These are phyloP conservation scores for Protosalanx chinensis DNA, from an alignment of 2,797 vertebrate species.

Conservation along the genomic window DNA sequence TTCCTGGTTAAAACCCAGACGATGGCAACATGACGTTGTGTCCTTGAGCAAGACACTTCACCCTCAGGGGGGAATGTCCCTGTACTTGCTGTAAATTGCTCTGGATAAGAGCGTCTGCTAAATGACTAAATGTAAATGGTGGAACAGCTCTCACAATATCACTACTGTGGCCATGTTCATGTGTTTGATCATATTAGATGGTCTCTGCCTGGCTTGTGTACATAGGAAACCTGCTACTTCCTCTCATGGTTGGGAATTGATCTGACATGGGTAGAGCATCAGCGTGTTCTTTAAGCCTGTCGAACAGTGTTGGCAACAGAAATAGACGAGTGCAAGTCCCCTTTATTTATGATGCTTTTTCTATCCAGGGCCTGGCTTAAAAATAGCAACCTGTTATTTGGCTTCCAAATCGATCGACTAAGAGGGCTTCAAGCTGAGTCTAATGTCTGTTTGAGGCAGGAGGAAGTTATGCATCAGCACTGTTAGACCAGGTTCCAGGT, in stretches of 20 bases:
- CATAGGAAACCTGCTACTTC: too few species aligned
- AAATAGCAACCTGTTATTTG: constrained; percentile 33
- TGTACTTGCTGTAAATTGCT: too few species aligned
- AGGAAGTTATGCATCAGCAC: not conserved
- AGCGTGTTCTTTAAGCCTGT: not conserved
- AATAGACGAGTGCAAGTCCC: not conserved
- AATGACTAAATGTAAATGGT: not conserved
- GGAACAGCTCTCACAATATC: not conserved
- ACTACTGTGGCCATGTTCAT: too few species aligned
- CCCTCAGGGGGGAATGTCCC: too few species aligned
- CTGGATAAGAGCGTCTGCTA: too few species aligned
- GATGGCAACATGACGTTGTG: too few species aligned
- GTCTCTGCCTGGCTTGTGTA: too few species aligned
- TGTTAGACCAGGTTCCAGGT: not conserved
- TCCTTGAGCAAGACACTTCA: too few species aligned
- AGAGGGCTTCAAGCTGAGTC: not conserved
- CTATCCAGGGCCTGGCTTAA: constrained; percentile 21
- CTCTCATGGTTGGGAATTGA: not conserved
- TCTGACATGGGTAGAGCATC: not conserved
- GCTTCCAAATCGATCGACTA: constrained; percentile 8
- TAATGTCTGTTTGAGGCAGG: not conserved
- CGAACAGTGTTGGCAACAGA: not conserved
- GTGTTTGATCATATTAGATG: too few species aligned
- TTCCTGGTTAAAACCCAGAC: too few species aligned
- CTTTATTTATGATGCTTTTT: not conserved